Evolutionary conservation across 2,797 vertebrate genomes (phyloP), one percentile per base, ranked within the genome.

Genomic region (Silurus aristotelis): DNA sequence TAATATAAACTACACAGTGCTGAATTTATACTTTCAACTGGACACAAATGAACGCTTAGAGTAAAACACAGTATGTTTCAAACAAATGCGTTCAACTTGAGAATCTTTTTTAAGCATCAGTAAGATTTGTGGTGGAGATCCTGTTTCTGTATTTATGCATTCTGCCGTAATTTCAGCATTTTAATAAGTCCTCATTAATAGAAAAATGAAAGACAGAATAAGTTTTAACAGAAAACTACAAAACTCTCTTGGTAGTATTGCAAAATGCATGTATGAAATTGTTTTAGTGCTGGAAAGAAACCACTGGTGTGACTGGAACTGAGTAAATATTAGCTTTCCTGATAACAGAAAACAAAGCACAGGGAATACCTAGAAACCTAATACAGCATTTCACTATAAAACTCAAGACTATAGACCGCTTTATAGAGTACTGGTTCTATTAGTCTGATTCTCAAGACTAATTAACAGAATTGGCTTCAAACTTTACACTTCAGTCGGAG

Each of bases 321-420:
- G 6, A 63, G 60, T 79, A 63, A 79, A 79, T 79, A 63, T 79
- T 79, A 63, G 58, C 12, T 79, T 79, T 63, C 22, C 77, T 63
- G 77, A 63, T 63, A 79, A 79, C 31, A 25, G 13, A 63, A 79
- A 79, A 79, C 60, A 79, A 79, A 79, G 77, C 60, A 79, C 31
- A 5, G 5, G 56, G 25, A 77, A 38, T 58, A 58, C 19, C 4
- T 77, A 7, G 12, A 61, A 46, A 46, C 60, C 43, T 43, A 79
- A 63, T 79, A 15, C 31, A 25, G 46, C 4, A 25, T n/a, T 52
- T 20, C 22, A 27, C 46, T 67, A 10, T 52, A 14, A 67, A 43
- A 52, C 4, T 25, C 2, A 22, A 80, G 77, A 48, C 77, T 25
- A 25, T 9, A 15, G 22, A 25, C 38, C 25, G 60, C 60, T 66